Percentiles rank a stretch among this genome's conserved stretches.
These are phyloP conservation scores for Cyprinella venusta DNA, from an alignment of 2,797 vertebrate species.

Conservation along the genomic window DNA sequence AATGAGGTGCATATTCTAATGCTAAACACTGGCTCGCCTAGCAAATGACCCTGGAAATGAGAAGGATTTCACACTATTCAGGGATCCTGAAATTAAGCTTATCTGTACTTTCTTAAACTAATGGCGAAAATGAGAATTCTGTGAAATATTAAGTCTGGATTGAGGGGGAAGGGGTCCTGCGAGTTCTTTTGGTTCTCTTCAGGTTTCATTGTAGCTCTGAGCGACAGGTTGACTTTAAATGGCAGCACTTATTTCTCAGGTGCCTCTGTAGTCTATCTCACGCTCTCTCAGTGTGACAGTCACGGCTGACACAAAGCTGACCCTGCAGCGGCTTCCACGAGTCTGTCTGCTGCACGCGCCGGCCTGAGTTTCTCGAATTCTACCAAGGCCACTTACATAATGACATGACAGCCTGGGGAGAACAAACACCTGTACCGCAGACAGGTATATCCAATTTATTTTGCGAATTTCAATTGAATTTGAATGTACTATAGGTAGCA, in stretches of 20 bases:
- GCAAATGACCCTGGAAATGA: conserved; percentile 43
- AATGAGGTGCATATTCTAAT: conserved; percentile 34
- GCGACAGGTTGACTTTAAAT: conserved; percentile 35
- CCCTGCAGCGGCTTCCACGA: conserved; percentile 32
- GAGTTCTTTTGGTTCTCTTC: conserved; percentile 7
- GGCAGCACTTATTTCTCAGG: conserved; percentile 35
- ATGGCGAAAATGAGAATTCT: conserved; percentile 5
- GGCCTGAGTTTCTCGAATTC: conserved; percentile 40
- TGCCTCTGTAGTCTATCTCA: conserved; percentile 31
- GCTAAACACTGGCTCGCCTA: conserved; percentile 34
- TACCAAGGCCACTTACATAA: conserved; percentile 44
- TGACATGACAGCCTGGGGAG: conserved; percentile 48
- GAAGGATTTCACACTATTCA: conserved; percentile 46
- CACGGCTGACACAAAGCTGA: conserved; percentile 51
- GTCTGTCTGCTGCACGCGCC: conserved; percentile 3
- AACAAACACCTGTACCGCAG: conserved; percentile 10
- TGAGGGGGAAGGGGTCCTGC: not conserved
- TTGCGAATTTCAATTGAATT: not conserved
- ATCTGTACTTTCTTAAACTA: conserved; percentile 27
- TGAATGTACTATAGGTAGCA: not conserved
- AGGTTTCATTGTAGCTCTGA: conserved; percentile 13
- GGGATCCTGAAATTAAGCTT: conserved; percentile 2
- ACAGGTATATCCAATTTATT: not conserved
- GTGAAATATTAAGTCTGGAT: conserved; percentile 20
- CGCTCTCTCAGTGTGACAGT: conserved; percentile 34